phyloP scores from a whole-genome alignment of 1,140 invertebrate genomes.

The Heliconius eleuchia region DNA sequence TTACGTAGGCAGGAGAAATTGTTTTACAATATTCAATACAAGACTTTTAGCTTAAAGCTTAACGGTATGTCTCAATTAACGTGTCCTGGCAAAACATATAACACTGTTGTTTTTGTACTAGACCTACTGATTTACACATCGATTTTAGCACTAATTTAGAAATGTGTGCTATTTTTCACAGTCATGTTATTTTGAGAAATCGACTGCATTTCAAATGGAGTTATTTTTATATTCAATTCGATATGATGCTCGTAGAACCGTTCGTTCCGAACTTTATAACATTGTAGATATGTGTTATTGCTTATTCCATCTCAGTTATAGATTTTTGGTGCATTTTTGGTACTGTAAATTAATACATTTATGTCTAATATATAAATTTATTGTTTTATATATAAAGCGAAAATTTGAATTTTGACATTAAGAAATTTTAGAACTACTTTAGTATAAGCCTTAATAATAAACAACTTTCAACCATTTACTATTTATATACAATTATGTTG shows the following conservation, averaged over 20 bases:
- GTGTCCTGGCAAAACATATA: conserved; percentile 34
- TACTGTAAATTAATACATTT: not conserved
- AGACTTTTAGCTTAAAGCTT: conserved; percentile 8
- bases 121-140: conserved; percentile 39
- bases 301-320: not conserved
- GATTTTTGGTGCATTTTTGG: not conserved
- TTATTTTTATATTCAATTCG: conserved; percentile 16
- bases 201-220: conserved; percentile 11
- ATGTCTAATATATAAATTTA: not conserved
- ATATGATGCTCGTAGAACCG: not conserved
- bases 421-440: not conserved
- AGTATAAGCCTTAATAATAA: not conserved
- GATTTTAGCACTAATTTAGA: conserved; percentile 39
- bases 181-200: conserved; percentile 8
- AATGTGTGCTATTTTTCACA: conserved; percentile 26
- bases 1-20: not conserved
- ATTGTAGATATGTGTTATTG: not conserved
- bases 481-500: not conserved
- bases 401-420: not conserved
- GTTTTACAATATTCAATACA: not conserved
- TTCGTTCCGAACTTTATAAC: not conserved
- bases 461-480: too few relatives aligned
- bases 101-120: conserved; percentile 33
- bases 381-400: too few relatives aligned
- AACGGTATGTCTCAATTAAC: conserved; percentile 34